Evolutionary conservation across 2,888 invertebrate genomes (phyloP).

Genomic region (Drepanosiphum platanoidis): DNA sequence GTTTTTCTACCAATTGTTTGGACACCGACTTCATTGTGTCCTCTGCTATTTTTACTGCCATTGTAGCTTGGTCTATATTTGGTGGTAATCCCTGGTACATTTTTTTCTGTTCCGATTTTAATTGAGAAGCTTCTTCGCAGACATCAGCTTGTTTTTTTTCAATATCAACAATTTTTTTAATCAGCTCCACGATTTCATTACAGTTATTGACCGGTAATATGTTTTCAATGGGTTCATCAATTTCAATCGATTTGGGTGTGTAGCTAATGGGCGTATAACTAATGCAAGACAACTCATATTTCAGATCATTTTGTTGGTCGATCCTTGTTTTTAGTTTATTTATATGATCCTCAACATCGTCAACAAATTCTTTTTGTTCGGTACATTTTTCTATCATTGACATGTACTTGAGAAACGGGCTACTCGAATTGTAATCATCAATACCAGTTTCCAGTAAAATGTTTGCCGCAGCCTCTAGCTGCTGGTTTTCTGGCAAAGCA

Average conservation of each 20-base stretch:
- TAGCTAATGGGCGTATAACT: slow-evolving; percentile 1
- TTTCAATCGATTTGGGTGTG: slow-evolving; percentile 22
- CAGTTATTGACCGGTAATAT: neutral
- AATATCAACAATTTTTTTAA: slow-evolving; percentile 45
- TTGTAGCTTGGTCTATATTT: slow-evolving; percentile 42
- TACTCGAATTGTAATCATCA: slow-evolving; percentile 35
- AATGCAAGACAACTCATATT: slow-evolving; percentile 34
- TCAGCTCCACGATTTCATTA: slow-evolving; percentile 14
- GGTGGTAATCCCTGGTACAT: slow-evolving; percentile 48
- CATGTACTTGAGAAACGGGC: slow-evolving; percentile 36
- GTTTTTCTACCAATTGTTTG: slow-evolving; percentile 52
- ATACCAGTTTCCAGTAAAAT: slow-evolving; percentile 45
- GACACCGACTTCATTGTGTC: slow-evolving; percentile 44
- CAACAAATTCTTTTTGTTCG: slow-evolving; percentile 13
- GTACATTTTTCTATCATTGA: slow-evolving; percentile 26
- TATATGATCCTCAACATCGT: slow-evolving; percentile 45
- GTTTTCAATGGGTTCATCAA: slow-evolving; percentile 4
- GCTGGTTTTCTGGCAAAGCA: neutral
- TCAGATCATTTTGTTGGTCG: slow-evolving; percentile 48
- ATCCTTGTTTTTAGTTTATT: slow-evolving; percentile 42
- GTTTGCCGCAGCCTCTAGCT: slow-evolving; percentile 13
- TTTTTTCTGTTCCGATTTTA: slow-evolving; percentile 43
- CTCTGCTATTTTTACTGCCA: slow-evolving; percentile 49
- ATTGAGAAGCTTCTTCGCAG: neutral
- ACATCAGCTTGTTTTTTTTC: slow-evolving; percentile 38